A percentile compares a stretch with the other conserved stretches of the same genome.
These are phyloP conservation scores for Tenthredo livida DNA, from an alignment of 2,888 invertebrate genomes.

Conservation along the genomic window DNA sequence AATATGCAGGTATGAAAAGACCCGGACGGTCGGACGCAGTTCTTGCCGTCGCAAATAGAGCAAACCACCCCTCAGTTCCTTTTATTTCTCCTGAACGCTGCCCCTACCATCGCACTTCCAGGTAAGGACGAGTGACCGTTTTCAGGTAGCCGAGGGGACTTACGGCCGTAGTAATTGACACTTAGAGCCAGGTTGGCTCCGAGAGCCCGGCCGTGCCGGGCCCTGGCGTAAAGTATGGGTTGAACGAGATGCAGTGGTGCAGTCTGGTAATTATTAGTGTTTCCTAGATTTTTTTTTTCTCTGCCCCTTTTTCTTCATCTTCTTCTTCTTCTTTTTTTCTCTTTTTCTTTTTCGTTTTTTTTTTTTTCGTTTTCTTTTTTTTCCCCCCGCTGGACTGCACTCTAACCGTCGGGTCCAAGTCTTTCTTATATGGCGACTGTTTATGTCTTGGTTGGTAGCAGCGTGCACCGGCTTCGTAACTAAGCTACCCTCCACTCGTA, in stretches of 20 bases:
- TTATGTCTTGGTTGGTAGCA: not conserved
- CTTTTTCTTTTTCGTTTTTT: not conserved
- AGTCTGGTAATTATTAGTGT: not conserved
- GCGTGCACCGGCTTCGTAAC: not conserved
- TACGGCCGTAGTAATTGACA: too few species aligned
- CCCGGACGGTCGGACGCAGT: too few species aligned
- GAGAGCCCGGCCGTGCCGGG: too few species aligned
- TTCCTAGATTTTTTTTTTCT: not conserved
- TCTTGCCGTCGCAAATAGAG: too few species aligned
- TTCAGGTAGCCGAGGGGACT: too few species aligned
- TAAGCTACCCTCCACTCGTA: constrained; percentile 4
- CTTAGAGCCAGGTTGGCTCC: too few species aligned
- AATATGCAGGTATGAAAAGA: too few species aligned
- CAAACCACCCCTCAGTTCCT: too few species aligned
- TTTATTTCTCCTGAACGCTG: too few species aligned
- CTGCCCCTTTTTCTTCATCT: not conserved
- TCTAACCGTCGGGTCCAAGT: not conserved
- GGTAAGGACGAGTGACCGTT: too few species aligned
- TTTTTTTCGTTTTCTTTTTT: not conserved
- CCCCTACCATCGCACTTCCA: too few species aligned
- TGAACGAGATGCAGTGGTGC: not conserved
- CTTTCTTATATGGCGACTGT: not conserved
- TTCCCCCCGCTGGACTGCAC: not conserved
- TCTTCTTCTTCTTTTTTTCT: not conserved
- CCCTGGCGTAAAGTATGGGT: not conserved